A percentile compares a stretch with the other conserved stretches of the same genome.
These are phyloP conservation scores for Harlomillsia oculata DNA, from an alignment of 1,140 invertebrate genomes.

Conservation along the genomic window DNA sequence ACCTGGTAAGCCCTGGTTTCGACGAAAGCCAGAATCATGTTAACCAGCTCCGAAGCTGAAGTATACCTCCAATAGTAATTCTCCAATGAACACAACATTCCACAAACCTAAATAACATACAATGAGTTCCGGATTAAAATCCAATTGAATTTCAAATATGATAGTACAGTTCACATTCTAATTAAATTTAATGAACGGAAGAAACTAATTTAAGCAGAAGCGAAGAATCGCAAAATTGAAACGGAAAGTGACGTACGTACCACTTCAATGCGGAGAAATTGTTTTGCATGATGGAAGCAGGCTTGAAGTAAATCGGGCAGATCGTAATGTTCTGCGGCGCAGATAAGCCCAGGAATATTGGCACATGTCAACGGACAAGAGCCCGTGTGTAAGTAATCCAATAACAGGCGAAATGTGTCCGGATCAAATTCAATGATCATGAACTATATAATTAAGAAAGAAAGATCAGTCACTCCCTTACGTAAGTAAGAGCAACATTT, in stretches of 20 bases:
- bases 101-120: constrained; percentile 62
- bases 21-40: constrained; percentile 84
- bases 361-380: constrained; percentile 82
- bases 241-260: constrained; percentile 50
- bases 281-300: constrained; percentile 90
- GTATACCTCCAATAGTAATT: constrained; percentile 94
- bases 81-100: constrained; percentile 82
- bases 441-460: too few relatives aligned
- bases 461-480: too few relatives aligned
- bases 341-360: constrained; percentile 83
- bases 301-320: constrained; percentile 83
- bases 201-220: too few relatives aligned
- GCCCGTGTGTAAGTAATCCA: constrained; percentile 86
- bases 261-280: constrained; percentile 80
- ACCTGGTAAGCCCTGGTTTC: constrained; percentile 63
- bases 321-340: constrained; percentile 88
- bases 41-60: constrained; percentile 81
- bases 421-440: constrained; percentile 90
- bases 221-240: too few relatives aligned
- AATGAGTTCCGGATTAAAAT: neutral
- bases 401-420: constrained; percentile 77
- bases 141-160: neutral
- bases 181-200: neutral
- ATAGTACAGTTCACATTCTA: neutral
- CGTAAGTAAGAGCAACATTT: too few relatives aligned